phyloP scores from a whole-genome alignment of 1,140 invertebrate species.

The Rhynchophorus ferrugineus region DNA sequence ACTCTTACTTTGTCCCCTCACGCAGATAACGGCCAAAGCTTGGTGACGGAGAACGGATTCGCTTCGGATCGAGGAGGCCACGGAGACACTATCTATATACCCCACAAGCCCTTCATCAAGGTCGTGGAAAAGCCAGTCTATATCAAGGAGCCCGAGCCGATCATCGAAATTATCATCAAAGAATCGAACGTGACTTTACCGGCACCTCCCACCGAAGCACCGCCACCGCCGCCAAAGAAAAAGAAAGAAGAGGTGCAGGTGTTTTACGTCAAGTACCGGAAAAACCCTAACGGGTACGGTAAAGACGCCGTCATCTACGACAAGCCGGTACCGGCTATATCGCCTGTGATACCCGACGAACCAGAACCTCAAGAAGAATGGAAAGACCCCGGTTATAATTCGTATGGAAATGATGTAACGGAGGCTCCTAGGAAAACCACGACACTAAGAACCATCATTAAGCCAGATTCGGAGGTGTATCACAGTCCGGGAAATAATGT shows the following conservation, averaged over 20 bases:
- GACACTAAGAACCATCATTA: slow-evolving; percentile 72
- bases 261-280: slow-evolving; percentile 83
- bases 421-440: slow-evolving; percentile 55
- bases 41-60: slow-evolving; percentile 42
- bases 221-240: slow-evolving; percentile 47
- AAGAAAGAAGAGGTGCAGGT: slow-evolving; percentile 79
- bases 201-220: slow-evolving; percentile 47
- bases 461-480: slow-evolving; percentile 73
- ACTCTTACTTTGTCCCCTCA: slow-evolving; percentile 44
- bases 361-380: slow-evolving; percentile 34
- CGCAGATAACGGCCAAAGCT: slow-evolving; percentile 46
- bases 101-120: slow-evolving; percentile 40
- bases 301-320: slow-evolving; percentile 69
- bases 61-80: slow-evolving; percentile 26
- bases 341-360: slow-evolving; percentile 55
- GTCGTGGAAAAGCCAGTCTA: slow-evolving; percentile 49
- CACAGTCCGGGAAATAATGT: slow-evolving; percentile 62
- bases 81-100: slow-evolving; percentile 38
- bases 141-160: slow-evolving; percentile 75
- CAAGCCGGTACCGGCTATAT: slow-evolving; percentile 63
- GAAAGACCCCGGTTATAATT: slow-evolving; percentile 33
- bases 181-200: slow-evolving; percentile 77
- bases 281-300: slow-evolving; percentile 58
- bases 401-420: slow-evolving; percentile 39
- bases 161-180: slow-evolving; percentile 86